Evolutionary conservation across 2,888 invertebrate genomes (phyloP).

Genomic region (Octonoba sinensis): DNA sequence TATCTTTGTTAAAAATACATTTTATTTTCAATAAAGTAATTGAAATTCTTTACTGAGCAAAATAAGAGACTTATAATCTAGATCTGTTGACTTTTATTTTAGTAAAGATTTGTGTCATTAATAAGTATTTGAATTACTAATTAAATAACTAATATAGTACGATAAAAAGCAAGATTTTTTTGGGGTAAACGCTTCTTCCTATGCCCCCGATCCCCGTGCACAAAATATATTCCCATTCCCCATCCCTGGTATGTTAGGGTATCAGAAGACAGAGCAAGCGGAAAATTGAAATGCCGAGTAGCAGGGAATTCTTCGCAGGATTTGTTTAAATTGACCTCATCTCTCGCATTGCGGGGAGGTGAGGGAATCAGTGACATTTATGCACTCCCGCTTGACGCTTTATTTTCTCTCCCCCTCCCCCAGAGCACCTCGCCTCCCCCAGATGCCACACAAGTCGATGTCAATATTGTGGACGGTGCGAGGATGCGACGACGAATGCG

Average conservation of each 20-base stretch:
- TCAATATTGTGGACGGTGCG: background rate
- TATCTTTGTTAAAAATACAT: too few relatives aligned
- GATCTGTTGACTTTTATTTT: too few relatives aligned
- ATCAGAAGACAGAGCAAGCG: constrained; percentile 22
- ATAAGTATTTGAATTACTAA: too few relatives aligned
- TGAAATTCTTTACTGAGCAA: too few relatives aligned
- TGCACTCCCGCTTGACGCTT: constrained; percentile 39
- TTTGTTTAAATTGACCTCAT: constrained; percentile 64
- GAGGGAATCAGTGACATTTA: constrained; percentile 60
- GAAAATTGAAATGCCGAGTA: constrained; percentile 57
- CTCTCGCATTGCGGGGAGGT: constrained; percentile 21
- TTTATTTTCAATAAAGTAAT: too few relatives aligned
- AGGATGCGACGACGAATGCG: constrained; percentile 20
- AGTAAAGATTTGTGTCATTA: too few relatives aligned
- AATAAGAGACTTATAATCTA: too few relatives aligned
- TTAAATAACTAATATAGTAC: too few relatives aligned
- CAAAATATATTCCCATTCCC: background rate
- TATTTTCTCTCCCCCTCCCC: constrained; percentile 8
- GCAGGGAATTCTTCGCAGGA: constrained; percentile 35
- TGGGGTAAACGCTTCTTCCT: background rate
- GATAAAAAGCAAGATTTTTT: too few relatives aligned
- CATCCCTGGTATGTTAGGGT: background rate
- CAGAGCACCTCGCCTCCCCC: background rate
- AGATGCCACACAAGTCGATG: constrained; percentile 38
- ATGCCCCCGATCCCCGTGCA: background rate